Percentiles rank a stretch among this genome's conserved stretches.
These are phyloP conservation scores for Neopipo cinnamomea DNA, from an alignment of 2,113 vertebrate genomes.

Conservation along the genomic window DNA sequence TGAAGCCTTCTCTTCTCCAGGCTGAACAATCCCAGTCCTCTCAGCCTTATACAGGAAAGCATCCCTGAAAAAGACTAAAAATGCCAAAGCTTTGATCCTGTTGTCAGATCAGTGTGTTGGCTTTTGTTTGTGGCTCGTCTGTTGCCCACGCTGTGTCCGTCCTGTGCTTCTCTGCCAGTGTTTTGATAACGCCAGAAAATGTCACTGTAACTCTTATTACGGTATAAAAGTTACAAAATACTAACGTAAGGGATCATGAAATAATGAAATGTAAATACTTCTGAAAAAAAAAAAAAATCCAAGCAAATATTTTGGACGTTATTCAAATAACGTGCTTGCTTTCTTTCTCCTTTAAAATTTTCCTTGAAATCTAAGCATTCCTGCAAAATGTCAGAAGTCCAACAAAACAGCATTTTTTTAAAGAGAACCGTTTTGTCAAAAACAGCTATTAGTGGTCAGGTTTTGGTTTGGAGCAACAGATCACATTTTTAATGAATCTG, in stretches of 20 bases:
- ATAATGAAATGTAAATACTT: neutral
- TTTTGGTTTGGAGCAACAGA: neutral
- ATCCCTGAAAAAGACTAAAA: neutral
- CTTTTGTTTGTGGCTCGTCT: neutral
- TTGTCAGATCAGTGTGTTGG: neutral
- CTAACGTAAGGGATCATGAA: neutral
- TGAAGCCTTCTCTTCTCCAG: neutral
- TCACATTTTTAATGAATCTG: neutral
- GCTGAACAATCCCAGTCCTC: neutral
- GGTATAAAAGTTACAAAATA: neutral
- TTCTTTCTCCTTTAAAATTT: conserved; percentile 3
- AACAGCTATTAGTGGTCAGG: conserved; percentile 26
- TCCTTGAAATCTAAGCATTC: conserved; percentile 33
- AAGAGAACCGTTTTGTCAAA: conserved; percentile 14
- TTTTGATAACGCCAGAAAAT: neutral
- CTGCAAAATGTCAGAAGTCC: neutral
- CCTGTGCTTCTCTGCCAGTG: neutral
- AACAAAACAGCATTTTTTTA: neutral
- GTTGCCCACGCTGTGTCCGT: neutral
- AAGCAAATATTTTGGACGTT: neutral
- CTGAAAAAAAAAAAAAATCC: neutral
- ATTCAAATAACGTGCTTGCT: neutral
- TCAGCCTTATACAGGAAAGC: neutral
- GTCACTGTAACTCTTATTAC: neutral
- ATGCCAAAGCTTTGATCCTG: neutral